Percentiles rank a stretch among this genome's conserved stretches.
Evolutionary conservation across 2,888 invertebrate genomes (phyloP).

Genomic region (Rhingia rostrata): DNA sequence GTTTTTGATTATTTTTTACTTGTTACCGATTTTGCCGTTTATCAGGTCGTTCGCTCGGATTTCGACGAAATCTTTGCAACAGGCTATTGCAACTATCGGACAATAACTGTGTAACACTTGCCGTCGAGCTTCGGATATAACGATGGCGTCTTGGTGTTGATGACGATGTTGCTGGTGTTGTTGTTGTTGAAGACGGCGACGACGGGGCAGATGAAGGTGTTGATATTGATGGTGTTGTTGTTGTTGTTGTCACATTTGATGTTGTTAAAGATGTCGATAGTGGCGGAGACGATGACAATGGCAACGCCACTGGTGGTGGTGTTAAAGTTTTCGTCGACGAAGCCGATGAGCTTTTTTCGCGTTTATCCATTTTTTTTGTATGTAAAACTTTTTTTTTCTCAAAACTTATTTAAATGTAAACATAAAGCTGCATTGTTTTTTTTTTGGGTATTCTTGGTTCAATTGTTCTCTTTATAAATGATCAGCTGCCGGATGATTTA

Average conservation of each 20-base stretch:
- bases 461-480: conserved; percentile 37
- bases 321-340: conserved; percentile 65
- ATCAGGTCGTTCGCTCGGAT: conserved; percentile 89
- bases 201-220: conserved; percentile 53
- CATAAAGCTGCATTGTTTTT: conserved; percentile 34
- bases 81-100: conserved; percentile 94
- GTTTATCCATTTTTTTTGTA: conserved; percentile 63
- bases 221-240: conserved; percentile 53
- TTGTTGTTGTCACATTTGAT: conserved; percentile 50
- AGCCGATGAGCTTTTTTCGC: conserved; percentile 64
- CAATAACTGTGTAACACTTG: conserved; percentile 92
- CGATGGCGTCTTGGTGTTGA: conserved; percentile 86
- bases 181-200: conserved; percentile 51
- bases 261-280: conserved; percentile 74
- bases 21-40: conserved; percentile 78
- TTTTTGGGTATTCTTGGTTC: not conserved
- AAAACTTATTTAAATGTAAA: conserved; percentile 45
- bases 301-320: conserved; percentile 55
- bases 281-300: conserved; percentile 34
- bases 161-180: conserved; percentile 68
- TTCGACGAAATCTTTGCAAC: conserved; percentile 90
- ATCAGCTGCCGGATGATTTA: not conserved
- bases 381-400: conserved; percentile 26
- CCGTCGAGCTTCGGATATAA: conserved; percentile 90
- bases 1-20: conserved; percentile 57